Percentiles rank a stretch among this genome's conserved stretches.
These are phyloP conservation scores for Craterocephalus amniculus DNA, from an alignment of 2,797 vertebrate species.

Conservation along the genomic window DNA sequence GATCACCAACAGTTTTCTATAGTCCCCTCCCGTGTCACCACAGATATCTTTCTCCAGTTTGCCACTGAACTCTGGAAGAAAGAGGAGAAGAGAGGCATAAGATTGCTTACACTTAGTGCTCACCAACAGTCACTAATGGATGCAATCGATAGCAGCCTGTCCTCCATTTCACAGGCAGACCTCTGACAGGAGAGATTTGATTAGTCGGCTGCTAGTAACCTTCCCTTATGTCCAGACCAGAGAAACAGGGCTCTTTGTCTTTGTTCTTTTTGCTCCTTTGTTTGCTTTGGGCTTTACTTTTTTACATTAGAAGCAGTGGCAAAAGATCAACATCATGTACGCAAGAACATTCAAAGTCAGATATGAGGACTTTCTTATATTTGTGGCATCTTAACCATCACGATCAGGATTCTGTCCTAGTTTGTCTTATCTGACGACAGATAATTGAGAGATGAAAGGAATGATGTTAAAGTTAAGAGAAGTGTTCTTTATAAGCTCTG, in stretches of 20 bases:
- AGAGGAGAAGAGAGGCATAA: conserved; percentile 63
- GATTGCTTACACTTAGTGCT: conserved; percentile 51
- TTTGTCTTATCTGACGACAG: not conserved
- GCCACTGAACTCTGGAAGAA: conserved; percentile 86
- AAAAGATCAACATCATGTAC: not conserved
- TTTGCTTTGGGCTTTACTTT: not conserved
- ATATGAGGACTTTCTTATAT: not conserved
- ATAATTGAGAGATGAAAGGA: not conserved
- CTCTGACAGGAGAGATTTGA: conserved; percentile 51
- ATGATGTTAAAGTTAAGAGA: not conserved
- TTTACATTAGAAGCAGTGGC: not conserved
- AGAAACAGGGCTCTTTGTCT: conserved; percentile 46
- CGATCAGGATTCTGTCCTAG: no score
- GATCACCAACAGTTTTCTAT: conserved; percentile 91
- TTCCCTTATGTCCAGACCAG: conserved; percentile 53
- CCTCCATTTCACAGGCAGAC: conserved; percentile 36
- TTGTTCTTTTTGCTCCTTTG: conserved; percentile 4
- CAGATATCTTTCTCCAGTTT: conserved; percentile 92
- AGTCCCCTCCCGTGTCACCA: conserved; percentile 91
- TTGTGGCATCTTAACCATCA: not conserved
- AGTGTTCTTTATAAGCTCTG: no score
- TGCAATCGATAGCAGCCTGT: conserved; percentile 31
- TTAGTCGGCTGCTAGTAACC: conserved; percentile 44
- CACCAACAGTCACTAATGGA: conserved; percentile 37
- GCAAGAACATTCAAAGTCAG: not conserved